A percentile compares a stretch with the other conserved stretches of the same genome.
Evolutionary conservation across 2,113 vertebrate species (phyloP).

Genomic region (Indri indri): DNA sequence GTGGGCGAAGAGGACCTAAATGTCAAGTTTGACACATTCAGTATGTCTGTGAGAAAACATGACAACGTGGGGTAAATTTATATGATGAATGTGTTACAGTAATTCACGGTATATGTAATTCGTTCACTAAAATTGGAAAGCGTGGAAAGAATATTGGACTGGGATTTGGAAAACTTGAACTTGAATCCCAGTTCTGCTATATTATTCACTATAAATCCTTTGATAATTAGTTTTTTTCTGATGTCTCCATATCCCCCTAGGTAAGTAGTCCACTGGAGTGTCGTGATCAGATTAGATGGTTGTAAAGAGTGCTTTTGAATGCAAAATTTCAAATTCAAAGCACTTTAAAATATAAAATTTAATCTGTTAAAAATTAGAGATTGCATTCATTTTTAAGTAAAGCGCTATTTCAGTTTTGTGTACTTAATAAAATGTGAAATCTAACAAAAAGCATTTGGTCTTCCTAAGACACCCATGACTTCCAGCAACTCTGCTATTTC

Average conservation of each 20-base stretch:
- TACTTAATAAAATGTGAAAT: neutral
- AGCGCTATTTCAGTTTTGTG: neutral
- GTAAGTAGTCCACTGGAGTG: neutral
- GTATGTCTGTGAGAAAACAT: neutral
- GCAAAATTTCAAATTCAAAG: neutral
- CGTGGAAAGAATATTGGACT: neutral
- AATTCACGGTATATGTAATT: neutral
- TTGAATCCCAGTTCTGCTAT: neutral
- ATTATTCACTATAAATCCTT: neutral
- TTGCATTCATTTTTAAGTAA: neutral
- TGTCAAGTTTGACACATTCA: neutral
- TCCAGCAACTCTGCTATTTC: neutral
- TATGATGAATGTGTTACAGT: neutral
- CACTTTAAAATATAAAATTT: conserved; percentile 3
- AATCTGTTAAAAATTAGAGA: neutral
- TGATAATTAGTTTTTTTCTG: neutral
- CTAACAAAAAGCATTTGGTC: neutral
- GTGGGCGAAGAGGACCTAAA: neutral
- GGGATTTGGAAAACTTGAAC: neutral
- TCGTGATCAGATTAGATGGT: neutral
- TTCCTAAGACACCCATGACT: neutral
- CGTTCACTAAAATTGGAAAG: neutral
- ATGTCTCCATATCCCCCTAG: neutral
- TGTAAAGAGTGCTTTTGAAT: neutral
- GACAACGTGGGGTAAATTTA: neutral